Evolutionary conservation across 2,888 invertebrate species (phyloP), one percentile per base, ranked within the genome.

Genomic region (Drosophila flavopinicola): DNA sequence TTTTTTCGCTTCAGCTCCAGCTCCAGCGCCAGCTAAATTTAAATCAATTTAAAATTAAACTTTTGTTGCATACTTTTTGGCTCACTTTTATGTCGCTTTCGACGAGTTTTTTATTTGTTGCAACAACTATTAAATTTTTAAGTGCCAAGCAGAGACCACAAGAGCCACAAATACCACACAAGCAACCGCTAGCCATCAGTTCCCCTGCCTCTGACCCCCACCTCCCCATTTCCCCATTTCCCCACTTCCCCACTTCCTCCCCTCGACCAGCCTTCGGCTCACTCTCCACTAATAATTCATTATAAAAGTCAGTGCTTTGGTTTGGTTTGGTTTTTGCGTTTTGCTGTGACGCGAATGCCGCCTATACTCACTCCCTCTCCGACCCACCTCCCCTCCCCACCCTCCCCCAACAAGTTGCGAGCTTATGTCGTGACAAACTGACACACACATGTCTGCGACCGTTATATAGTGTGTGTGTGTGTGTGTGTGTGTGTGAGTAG

Each of bases 401-500:
- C 33, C 25, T 41, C 33, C 29, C 33, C 3, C 37, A 1, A 15
- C 48, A 64, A 64, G 64, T 57, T 66, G 54, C 58, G 51, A 69
- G 87, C 83, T 83, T 85, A 83, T 83, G 85, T 82, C 87, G 83
- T 87, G 83, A 87, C 83, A 87, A 85, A 87, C 85, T 86, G 85
- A n/a, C 85, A 75, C 87, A 80, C 85, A 82, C 78, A 85, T 85
- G 85, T 82, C 76, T 54, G 33, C n/a, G 23, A 25, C 6, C 25
- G 23, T 54, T 54, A 65, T 33, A 44, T 53, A 10, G 25, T 27
- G 37, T 24, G 32, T 41, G 47, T 32, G 30, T 20, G 37, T 27
- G 51, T 32, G 48, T 25, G 33, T 49, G 41, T 44, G 57, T 44
- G 68, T 61, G 57, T 41, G 39, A 47, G 65, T 69, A 57, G 38